A percentile compares a stretch with the other conserved stretches of the same genome.
Evolutionary conservation across 2,797 vertebrate species (phyloP).

Genomic region (Labeo calbasu): DNA sequence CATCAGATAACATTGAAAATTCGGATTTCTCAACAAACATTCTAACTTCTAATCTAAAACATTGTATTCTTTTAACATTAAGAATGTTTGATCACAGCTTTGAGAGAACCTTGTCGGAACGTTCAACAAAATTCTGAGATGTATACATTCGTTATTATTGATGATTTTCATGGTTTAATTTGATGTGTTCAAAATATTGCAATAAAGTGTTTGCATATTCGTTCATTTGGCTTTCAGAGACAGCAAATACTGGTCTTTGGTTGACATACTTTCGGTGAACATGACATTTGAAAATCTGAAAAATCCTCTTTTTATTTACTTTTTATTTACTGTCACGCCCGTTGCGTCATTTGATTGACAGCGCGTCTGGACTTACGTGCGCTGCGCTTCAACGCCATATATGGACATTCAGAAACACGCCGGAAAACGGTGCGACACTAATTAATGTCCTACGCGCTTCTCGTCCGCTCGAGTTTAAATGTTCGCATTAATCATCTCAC

Average conservation of each 20-base stretch:
- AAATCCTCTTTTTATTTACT: no score
- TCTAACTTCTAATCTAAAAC: no score
- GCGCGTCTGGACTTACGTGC: slow-evolving; percentile 61
- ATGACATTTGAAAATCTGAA: background rate
- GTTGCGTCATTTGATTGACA: slow-evolving; percentile 33
- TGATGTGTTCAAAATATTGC: background rate
- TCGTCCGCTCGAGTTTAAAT: slow-evolving; percentile 2
- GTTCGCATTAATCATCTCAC: background rate
- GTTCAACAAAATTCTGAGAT: no score
- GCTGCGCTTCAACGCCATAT: slow-evolving; percentile 69
- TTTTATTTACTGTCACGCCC: no score
- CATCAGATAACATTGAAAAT: no score
- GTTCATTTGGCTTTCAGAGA: background rate
- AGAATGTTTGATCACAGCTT: no score
- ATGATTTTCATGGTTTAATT: background rate
- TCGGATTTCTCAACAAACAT: no score
- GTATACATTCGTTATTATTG: background rate
- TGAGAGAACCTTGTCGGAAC: no score
- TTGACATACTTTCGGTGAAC: background rate
- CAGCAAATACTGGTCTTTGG: background rate
- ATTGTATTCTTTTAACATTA: no score
- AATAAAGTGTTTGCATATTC: background rate
- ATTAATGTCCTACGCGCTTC: slow-evolving; percentile 67
- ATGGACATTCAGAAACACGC: slow-evolving; percentile 64
- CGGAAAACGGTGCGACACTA: slow-evolving; percentile 72